These are phyloP conservation scores for Drosophila mojavensis DNA, from an alignment of 1,140 invertebrate species.

Conservation along the genomic window DNA sequence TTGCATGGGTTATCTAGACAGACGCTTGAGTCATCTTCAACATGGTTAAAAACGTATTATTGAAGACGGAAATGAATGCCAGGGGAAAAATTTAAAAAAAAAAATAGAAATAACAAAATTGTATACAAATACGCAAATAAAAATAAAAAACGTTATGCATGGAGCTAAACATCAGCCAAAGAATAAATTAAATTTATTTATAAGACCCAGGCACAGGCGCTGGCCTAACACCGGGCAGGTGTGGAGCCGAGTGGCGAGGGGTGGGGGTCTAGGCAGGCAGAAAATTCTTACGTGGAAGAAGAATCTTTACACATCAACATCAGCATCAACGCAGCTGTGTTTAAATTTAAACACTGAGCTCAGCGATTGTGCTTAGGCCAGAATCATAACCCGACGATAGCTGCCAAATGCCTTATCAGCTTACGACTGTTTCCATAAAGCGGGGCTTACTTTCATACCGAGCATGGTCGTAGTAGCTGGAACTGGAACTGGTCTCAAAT, in stretches of 20 bases:
- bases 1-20: conserved; percentile 75
- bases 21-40: conserved; percentile 70
- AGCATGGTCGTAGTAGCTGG: not conserved
- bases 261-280: not conserved
- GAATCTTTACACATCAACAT: conserved; percentile 44
- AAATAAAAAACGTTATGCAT: conserved; percentile 58
- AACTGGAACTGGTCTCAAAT: conserved; percentile 57
- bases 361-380: conserved; percentile 54
- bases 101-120: conserved; percentile 53
- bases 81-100: conserved; percentile 48
- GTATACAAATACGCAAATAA: conserved; percentile 74
- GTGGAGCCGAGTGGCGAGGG: not conserved
- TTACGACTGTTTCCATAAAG: conserved; percentile 9
- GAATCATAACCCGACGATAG: conserved; percentile 30
- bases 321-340: conserved; percentile 37
- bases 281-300: conserved; percentile 49
- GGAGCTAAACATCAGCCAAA: conserved; percentile 64
- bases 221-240: not conserved
- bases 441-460: conserved; percentile 20
- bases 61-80: conserved; percentile 80
- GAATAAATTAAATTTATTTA: conserved; percentile 80
- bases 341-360: conserved; percentile 80
- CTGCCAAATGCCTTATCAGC: conserved; percentile 60
- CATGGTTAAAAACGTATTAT: conserved; percentile 81
- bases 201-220: conserved; percentile 21